Evolutionary conservation across 2,888 invertebrate genomes (phyloP).

Genomic region (Amphiduros pacificus): DNA sequence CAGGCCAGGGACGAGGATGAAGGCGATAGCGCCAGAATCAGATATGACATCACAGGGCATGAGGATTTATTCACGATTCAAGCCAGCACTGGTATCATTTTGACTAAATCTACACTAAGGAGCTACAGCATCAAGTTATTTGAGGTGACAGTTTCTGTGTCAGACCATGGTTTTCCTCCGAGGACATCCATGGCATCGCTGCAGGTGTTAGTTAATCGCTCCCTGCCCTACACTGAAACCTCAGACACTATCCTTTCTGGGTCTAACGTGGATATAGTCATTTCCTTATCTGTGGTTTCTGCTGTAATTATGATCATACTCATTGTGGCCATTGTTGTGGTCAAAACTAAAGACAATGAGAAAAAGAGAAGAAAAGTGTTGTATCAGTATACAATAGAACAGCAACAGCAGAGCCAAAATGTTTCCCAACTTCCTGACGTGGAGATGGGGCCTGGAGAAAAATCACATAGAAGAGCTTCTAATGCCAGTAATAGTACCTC

Average conservation of each 20-base stretch:
- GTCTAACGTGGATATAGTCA: conserved; percentile 15
- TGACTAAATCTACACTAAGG: neutral
- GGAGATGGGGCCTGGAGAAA: too few relatives aligned
- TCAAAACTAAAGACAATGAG: conserved; percentile 12
- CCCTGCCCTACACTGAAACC: conserved; percentile 8
- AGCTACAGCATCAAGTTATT: conserved; percentile 13
- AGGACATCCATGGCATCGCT: conserved; percentile 3
- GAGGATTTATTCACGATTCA: conserved; percentile 8
- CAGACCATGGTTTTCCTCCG: conserved; percentile 10
- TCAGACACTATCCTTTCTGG: conserved; percentile 1
- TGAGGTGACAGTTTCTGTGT: conserved; percentile 1
- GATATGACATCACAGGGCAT: conserved; percentile 5
- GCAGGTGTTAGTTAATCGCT: conserved; percentile 10
- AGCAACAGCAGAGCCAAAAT: too few relatives aligned
- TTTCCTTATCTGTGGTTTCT: conserved; percentile 15
- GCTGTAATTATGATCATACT: conserved; percentile 14
- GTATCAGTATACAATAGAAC: too few relatives aligned
- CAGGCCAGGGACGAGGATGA: conserved; percentile 16
- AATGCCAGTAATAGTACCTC: too few relatives aligned
- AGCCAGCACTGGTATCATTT: conserved; percentile 2
- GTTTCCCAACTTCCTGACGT: too few relatives aligned
- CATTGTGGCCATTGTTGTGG: conserved; percentile 11
- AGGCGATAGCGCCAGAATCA: conserved; percentile 10
- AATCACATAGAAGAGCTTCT: too few relatives aligned
- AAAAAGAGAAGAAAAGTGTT: conserved; percentile 4